Percentiles rank a stretch among this genome's conserved stretches.
Conservation (phyloP, 2,113 vertebrate species). For the Rhabdornis inornatus region DNA sequence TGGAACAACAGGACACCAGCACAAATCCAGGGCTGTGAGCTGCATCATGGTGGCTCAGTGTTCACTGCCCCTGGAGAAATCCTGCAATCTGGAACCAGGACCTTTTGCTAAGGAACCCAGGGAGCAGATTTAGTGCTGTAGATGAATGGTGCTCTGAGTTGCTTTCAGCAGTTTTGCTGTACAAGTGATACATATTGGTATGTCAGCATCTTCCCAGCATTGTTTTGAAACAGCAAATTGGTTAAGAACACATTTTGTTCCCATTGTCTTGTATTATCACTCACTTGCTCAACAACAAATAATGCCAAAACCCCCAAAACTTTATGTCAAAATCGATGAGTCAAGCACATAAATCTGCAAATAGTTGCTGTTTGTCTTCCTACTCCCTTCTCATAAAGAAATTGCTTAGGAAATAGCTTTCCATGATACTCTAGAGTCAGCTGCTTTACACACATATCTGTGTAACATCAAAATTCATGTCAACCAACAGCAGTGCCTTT, state of each 20-base stretch:
- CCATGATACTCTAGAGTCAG: background rate
- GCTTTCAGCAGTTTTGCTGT: background rate
- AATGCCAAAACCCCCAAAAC: background rate
- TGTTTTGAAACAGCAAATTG: background rate
- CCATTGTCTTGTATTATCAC: background rate
- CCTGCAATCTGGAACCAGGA: background rate
- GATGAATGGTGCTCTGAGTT: background rate
- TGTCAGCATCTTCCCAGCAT: conserved; percentile 22
- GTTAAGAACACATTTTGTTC: background rate
- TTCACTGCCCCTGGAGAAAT: background rate
- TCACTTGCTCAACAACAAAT: background rate
- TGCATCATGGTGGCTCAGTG: background rate
- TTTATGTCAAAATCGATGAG: background rate
- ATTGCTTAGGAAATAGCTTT: background rate
- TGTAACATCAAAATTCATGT: background rate
- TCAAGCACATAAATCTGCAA: background rate
- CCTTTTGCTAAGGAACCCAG: background rate
- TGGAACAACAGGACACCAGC: background rate
- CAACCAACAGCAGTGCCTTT: background rate
- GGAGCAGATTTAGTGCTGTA: background rate
- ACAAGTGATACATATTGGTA: background rate
- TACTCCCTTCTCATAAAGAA: background rate
- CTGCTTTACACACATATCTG: background rate
- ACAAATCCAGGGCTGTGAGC: background rate
- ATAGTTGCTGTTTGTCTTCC: background rate